Base-by-base conservation (phyloP, 2,113 vertebrate genomes). In the Micronycteris hirsuta region DNA sequence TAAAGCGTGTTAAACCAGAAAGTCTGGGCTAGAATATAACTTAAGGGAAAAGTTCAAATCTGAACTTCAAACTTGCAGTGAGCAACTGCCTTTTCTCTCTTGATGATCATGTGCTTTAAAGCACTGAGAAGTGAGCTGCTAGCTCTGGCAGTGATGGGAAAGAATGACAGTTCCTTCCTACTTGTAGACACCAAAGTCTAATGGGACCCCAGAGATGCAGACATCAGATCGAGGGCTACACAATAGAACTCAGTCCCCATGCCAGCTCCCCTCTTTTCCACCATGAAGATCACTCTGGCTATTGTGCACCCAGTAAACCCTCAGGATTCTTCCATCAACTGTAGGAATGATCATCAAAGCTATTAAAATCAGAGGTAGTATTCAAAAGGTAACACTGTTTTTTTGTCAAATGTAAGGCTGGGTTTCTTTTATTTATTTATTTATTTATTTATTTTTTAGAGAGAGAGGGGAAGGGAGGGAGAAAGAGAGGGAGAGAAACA, bases 351-450 rank as follows among this genome's bases (percentile, higher is more conserved):
- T 61, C 83, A 71, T 31, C 19, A 19, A 92, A 93, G 84, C 85
- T n/a, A 92, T 0, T 38, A 61, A 92, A 95, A 88, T 85, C 45
- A 88, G 96, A 95, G 87, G 84, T 71, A 81, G 76, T 47, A 4
- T 61, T 89, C n/a, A n/a, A 65, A 85, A 94, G 26, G 14, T 63
- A 92, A 96, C 82, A 74, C 82, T 78, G 92, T n/a, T 38, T 94
- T 54, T 86, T 71, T 76, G 67, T 47, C 36, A 94, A 84, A 94
- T 24, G n/a, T 56, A 81, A 91, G 77, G 95, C 93, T 93, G 95
- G 67, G 82, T 92, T 89, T 95, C 88, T 84, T n/a, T n/a, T n/a
- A n/a, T n/a, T n/a, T n/a, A n/a, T n/a, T n/a, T n/a, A n/a, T n/a
- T n/a, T n/a, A n/a, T n/a, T n/a, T n/a, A n/a, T n/a, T n/a, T n/a